Conservation (phyloP, 2,888 invertebrate genomes). For the Andrena fulva region DNA sequence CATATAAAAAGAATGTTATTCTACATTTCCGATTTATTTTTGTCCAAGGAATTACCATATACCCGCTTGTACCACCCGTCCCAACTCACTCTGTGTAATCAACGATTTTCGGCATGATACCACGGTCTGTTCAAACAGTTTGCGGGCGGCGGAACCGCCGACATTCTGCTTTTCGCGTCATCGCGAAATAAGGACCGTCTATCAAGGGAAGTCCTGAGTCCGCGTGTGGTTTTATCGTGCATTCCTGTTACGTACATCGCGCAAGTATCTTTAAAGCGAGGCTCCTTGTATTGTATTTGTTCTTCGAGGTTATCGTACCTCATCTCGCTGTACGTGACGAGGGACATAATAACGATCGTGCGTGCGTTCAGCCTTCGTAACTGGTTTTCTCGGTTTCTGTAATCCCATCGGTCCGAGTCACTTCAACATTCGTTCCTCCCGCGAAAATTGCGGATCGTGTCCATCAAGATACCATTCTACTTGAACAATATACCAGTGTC, state of each 20-base stretch:
- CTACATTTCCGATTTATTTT: too few species aligned
- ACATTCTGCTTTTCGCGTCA: slow-evolving; percentile 24
- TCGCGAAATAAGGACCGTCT: slow-evolving; percentile 49
- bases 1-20: too few species aligned
- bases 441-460: slow-evolving; percentile 1
- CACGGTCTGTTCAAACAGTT: neutral
- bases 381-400: slow-evolving; percentile 78
- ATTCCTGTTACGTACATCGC: slow-evolving; percentile 48
- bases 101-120: too few species aligned
- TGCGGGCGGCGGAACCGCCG: neutral
- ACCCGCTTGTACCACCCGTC: too few species aligned
- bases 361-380: slow-evolving; percentile 73
- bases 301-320: slow-evolving; percentile 78
- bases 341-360: slow-evolving; percentile 78
- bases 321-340: slow-evolving; percentile 79
- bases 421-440: slow-evolving; percentile 67
- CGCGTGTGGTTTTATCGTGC: slow-evolving; percentile 55
- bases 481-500: neutral
- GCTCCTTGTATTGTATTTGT: slow-evolving; percentile 78
- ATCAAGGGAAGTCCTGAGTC: slow-evolving; percentile 29
- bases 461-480: neutral
- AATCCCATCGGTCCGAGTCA: slow-evolving; percentile 70
- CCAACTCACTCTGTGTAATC: too few species aligned
- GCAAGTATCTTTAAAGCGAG: slow-evolving; percentile 54
- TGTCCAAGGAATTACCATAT: too few species aligned